Base-by-base conservation (phyloP, 2,113 vertebrate species). In the Tautogolabrus adspersus region DNA sequence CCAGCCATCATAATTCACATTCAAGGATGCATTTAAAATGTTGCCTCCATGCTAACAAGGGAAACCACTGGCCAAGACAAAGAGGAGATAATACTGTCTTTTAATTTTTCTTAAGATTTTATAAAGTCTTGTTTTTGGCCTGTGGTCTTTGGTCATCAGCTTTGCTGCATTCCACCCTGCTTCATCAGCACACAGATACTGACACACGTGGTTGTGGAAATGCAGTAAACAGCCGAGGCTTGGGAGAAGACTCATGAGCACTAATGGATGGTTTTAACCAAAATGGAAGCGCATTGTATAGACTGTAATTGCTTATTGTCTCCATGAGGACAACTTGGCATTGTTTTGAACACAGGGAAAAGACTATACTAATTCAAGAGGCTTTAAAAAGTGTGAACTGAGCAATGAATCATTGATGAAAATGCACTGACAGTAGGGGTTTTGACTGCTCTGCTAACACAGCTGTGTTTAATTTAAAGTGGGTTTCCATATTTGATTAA, bases 381-480 rank as follows among this genome's bases (percentile, higher is more conserved):
- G 79, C 81, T 90, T 88, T 82, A 82, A 77, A 76, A 69, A 65
- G 26, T 71, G 63, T 56, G 64, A 82, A 81, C 63, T 51, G 81
- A 82, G 77, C 83, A 59, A 70, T 55, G 71, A 84, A 37, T 68
- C 49, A 26, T 56, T 65, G 40, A 72, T 66, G 65, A 75, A 71
- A 76, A 86, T 37, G 64, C 77, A 60, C 56, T 65, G 80, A 73
- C 69, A 49, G 54, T 40, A 64, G 56, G 44, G 59, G 54, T 70
- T 37, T 19, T 42, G 76, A 63, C 63, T 19, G 10, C 71, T 82
- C 56, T 47, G 66, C 74, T 68, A 74, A 83, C 62, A 77, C 76
- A 49, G 55, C 61, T 59, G 67, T 86, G 86, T 86, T 59, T 81
- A 75, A 88, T 83, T 82, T 80, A 75, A 87, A 85, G 49, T 60